A percentile compares a stretch with the other conserved stretches of the same genome.
phyloP scores from a whole-genome alignment of 1,140 invertebrate genomes.

The Apis laboriosa region DNA sequence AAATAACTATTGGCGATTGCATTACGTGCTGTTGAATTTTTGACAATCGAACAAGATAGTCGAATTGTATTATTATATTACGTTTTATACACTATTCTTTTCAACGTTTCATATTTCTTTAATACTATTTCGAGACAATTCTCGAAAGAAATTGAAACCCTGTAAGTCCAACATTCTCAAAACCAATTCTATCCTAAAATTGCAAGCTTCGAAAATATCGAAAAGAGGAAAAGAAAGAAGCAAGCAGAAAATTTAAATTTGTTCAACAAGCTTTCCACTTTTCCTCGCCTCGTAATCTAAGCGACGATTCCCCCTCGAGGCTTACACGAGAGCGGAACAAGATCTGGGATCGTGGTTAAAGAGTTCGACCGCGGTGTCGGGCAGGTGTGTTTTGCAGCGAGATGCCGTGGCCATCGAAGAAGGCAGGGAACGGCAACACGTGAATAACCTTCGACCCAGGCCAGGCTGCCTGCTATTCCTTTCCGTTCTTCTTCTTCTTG shows the following conservation, averaged over 20 bases:
- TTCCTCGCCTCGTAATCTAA: background rate
- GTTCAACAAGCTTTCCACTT: background rate
- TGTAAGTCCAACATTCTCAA: too few species aligned
- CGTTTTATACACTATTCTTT: too few species aligned
- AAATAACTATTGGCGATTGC: too few species aligned
- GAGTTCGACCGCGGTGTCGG: constrained; percentile 66
- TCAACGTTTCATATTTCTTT: too few species aligned
- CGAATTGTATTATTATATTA: too few species aligned
- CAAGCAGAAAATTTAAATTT: too few species aligned
- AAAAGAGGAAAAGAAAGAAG: too few species aligned
- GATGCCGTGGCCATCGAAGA: constrained; percentile 43
- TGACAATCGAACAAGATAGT: background rate
- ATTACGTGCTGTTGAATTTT: background rate
- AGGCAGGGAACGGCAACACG: constrained; percentile 70
- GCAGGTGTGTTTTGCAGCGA: constrained; percentile 69
- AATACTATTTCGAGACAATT: too few species aligned
- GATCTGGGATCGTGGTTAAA: constrained; percentile 64
- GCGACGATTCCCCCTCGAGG: constrained; percentile 16
- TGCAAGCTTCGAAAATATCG: too few species aligned
- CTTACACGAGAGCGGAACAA: constrained; percentile 40
- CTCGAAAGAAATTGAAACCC: too few species aligned
- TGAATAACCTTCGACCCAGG: constrained; percentile 68
- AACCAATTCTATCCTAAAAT: too few species aligned
- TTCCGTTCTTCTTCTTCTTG: constrained; percentile 29
- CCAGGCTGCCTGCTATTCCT: constrained; percentile 63